Conservation (phyloP, 2,888 invertebrate genomes). For the Drosophila phalerata region DNA sequence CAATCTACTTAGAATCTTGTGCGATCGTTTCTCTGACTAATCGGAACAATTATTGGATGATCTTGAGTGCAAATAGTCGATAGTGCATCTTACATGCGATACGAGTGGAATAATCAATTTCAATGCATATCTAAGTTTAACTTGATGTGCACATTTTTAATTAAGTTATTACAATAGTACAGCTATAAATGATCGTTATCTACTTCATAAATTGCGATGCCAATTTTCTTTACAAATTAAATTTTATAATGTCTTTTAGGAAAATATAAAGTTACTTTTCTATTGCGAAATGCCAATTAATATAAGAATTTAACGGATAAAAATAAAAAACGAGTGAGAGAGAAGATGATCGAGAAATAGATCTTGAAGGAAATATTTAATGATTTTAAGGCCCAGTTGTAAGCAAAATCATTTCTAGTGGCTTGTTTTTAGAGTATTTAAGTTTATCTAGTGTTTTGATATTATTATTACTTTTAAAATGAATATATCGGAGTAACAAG, state of each 20-base stretch:
- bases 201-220: not conserved
- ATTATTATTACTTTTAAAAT: not conserved
- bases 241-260: not conserved
- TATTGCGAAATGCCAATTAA: not conserved
- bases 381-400: no score
- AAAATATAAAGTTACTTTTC: not conserved
- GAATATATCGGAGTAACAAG: no score
- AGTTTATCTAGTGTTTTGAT: no score
- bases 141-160: conserved; percentile 31
- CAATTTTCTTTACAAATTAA: not conserved
- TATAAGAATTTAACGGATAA: not conserved
- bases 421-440: no score
- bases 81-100: conserved; percentile 16
- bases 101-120: conserved; percentile 20
- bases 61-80: conserved; percentile 32
- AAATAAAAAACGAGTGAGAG: not conserved
- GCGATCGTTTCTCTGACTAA: conserved; percentile 27
- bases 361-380: no score
- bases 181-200: conserved; percentile 1
- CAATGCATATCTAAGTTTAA: conserved; percentile 17
- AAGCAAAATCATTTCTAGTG: no score
- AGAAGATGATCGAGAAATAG: no score
- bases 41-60: conserved; percentile 30
- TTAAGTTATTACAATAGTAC: conserved; percentile 29
- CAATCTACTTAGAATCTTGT: conserved; percentile 2